These are phyloP conservation scores for Tychaedon coryphoeus DNA, from an alignment of 2,113 vertebrate species.

Conservation along the genomic window DNA sequence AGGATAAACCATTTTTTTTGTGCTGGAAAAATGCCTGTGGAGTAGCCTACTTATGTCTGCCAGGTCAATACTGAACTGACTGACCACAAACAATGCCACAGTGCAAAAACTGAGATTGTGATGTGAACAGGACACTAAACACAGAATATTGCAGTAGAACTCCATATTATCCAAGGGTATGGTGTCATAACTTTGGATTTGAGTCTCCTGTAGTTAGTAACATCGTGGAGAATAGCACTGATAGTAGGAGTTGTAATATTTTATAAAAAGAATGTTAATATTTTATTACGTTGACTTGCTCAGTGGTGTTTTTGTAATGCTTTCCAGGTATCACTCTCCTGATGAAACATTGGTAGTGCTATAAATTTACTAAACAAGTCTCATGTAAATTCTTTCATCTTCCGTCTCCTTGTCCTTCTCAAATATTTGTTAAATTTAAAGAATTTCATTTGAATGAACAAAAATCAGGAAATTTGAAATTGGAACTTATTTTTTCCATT, in stretches of 20 bases:
- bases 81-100: neutral
- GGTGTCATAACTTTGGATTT: neutral
- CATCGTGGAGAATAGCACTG: neutral
- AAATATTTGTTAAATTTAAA: neutral
- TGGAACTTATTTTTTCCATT: neutral
- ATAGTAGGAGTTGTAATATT: neutral
- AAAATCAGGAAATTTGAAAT: neutral
- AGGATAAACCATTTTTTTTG: neutral
- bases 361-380: neutral
- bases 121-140: neutral
- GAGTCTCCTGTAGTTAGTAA: neutral
- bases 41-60: neutral
- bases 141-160: neutral
- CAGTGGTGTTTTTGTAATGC: neutral
- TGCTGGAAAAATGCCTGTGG: neutral
- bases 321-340: neutral
- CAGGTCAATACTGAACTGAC: neutral
- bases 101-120: neutral
- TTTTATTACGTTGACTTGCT: neutral
- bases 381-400: neutral
- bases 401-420: neutral
- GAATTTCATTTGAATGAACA: neutral
- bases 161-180: neutral
- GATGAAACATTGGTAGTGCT: neutral
- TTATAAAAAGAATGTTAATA: neutral